Percentiles rank a stretch among this genome's conserved stretches.
phyloP scores from a whole-genome alignment of 2,888 invertebrate genomes.

The Geotrupes spiniger region DNA sequence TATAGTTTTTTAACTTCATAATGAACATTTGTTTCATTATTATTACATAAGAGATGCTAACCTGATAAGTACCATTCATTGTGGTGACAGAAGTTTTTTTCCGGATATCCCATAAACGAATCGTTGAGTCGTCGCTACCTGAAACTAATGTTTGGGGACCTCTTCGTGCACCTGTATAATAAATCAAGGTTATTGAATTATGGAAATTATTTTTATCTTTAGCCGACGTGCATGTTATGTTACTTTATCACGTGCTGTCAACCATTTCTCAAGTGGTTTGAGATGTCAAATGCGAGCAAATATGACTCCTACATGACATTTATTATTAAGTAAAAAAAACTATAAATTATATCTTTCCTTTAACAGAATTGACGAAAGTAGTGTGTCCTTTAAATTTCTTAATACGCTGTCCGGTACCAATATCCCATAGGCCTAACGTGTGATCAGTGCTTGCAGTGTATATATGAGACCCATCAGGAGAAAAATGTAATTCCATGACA shows the following conservation, averaged over 20 bases:
- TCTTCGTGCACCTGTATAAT: constrained; percentile 71
- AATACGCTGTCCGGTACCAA: constrained; percentile 80
- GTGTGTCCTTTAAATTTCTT: constrained; percentile 86
- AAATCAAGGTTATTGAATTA: no score
- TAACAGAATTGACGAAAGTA: constrained; percentile 71
- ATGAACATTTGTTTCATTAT: no score
- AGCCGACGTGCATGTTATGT: no score
- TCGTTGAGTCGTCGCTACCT: constrained; percentile 92
- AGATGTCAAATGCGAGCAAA: no score
- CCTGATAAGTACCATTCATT: constrained; percentile 71
- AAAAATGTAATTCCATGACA: constrained; percentile 88
- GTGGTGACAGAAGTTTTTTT: constrained; percentile 76
- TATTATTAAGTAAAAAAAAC: not conserved
- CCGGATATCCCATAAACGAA: constrained; percentile 90
- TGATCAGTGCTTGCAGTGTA: constrained; percentile 94
- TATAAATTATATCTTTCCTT: constrained; percentile 48
- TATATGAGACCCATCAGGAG: constrained; percentile 78
- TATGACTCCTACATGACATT: no score
- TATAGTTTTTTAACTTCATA: no score
- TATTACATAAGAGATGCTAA: constrained; percentile 14
- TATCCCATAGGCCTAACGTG: constrained; percentile 94
- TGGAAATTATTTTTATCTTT: no score
- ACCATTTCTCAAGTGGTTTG: no score
- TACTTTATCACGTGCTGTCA: no score
- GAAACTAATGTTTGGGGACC: constrained; percentile 90